These are phyloP conservation scores for Amblyopsis hoosieri DNA, from an alignment of 2,797 vertebrate species.

Conservation along the genomic window DNA sequence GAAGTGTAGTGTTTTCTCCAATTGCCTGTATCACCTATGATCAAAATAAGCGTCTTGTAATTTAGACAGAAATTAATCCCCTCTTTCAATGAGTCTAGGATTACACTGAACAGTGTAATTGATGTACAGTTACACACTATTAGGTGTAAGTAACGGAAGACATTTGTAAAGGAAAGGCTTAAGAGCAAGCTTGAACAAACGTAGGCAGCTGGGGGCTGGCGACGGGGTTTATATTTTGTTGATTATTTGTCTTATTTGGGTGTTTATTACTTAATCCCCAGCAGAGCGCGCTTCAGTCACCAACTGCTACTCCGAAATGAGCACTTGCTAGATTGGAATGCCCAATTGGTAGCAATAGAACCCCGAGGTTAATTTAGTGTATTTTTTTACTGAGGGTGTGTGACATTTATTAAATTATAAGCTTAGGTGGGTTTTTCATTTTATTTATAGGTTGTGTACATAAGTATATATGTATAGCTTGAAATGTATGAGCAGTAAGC, in stretches of 20 bases:
- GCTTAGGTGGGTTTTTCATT: constrained; percentile 58
- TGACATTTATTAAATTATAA: constrained; percentile 65
- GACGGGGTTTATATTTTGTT: constrained; percentile 20
- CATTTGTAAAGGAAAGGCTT: constrained; percentile 39
- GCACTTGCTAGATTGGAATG: constrained; percentile 69
- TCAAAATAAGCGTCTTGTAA: constrained; percentile 66
- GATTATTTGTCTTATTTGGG: constrained; percentile 44
- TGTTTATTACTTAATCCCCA: constrained; percentile 49
- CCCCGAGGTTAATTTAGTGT: constrained; percentile 49
- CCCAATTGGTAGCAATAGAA: constrained; percentile 53
- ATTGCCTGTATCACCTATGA: constrained; percentile 56
- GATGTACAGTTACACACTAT: constrained; percentile 41
- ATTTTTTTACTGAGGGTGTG: constrained; percentile 45
- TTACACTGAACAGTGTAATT: constrained; percentile 12
- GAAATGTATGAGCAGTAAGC: constrained; percentile 71
- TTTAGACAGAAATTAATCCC: background rate
- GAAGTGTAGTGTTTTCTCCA: constrained; percentile 31
- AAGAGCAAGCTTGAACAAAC: constrained; percentile 73
- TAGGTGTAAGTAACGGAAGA: constrained; percentile 37
- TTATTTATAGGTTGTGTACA: constrained; percentile 83
- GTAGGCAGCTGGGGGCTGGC: constrained; percentile 11
- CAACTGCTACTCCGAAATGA: constrained; percentile 62
- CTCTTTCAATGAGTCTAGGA: constrained; percentile 15
- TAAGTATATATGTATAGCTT: constrained; percentile 78
- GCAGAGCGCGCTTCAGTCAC: constrained; percentile 60